These are phyloP conservation scores for Psix sp. DNA, from an alignment of 1,140 invertebrate species.

Conservation along the genomic window DNA sequence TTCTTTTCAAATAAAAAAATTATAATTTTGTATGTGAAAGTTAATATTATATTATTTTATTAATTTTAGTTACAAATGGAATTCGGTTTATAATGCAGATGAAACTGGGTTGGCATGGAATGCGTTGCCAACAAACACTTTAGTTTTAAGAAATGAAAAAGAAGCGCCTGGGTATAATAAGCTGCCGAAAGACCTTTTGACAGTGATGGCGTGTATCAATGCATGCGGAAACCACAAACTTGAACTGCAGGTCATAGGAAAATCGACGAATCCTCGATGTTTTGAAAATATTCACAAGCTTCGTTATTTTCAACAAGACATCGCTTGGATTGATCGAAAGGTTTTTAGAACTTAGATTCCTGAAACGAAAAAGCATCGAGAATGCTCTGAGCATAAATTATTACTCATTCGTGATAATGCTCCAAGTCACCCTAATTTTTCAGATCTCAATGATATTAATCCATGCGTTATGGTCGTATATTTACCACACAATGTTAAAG, in stretches of 20 bases:
- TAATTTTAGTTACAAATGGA: too few species aligned
- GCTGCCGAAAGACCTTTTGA: conserved; percentile 12
- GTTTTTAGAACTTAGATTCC: conserved; percentile 64
- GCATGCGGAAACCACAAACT: conserved; percentile 29
- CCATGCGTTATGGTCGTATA: too few species aligned
- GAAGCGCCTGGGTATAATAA: conserved; percentile 19
- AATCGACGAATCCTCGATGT: conserved; percentile 10
- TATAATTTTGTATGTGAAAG: too few species aligned
- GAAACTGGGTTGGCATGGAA: too few species aligned
- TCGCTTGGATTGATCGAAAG: conserved; percentile 57
- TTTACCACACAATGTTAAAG: too few species aligned
- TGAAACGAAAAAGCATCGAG: conserved; percentile 63
- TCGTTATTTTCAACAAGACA: conserved; percentile 42
- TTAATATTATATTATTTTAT: too few species aligned
- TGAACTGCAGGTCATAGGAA: conserved; percentile 6
- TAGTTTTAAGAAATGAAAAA: conserved; percentile 59
- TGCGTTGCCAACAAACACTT: conserved; percentile 66
- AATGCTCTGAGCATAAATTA: too few species aligned
- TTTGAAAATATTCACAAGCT: conserved; percentile 52
- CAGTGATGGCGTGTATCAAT: conserved; percentile 21
- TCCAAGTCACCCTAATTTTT: too few species aligned
- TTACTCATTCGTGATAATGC: too few species aligned
- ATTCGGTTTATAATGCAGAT: too few species aligned
- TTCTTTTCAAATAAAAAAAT: conserved; percentile 50
- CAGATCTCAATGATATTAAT: too few species aligned